Conservation (phyloP, 2,113 vertebrate species). For the Kryptolebias marmoratus region DNA sequence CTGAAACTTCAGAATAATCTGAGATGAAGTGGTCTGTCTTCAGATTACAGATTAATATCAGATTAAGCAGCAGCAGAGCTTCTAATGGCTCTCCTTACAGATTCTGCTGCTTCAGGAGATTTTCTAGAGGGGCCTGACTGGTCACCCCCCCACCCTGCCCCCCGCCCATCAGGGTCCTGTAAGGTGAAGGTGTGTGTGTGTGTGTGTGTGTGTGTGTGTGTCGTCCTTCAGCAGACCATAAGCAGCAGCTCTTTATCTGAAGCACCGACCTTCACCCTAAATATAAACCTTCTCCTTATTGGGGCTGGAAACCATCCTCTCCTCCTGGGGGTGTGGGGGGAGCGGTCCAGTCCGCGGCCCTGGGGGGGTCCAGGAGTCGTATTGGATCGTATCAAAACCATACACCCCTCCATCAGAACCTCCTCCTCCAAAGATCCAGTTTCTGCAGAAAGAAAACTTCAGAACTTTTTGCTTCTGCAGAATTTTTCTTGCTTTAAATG, state of each 20-base stretch:
- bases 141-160: background rate
- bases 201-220: background rate
- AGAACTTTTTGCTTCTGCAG: background rate
- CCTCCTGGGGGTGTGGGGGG: background rate
- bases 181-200: background rate
- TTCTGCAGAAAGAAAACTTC: background rate
- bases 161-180: background rate
- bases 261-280: conserved; percentile 55
- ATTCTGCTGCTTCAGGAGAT: too few relatives aligned
- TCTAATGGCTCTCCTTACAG: too few relatives aligned
- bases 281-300: conserved; percentile 69
- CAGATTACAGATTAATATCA: too few relatives aligned
- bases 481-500: too few relatives aligned
- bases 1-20: too few relatives aligned
- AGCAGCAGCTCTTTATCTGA: conserved; percentile 23
- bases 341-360: conserved; percentile 9
- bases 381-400: conserved; percentile 40
- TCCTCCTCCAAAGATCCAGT: background rate
- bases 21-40: too few relatives aligned
- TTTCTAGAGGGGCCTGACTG: too few relatives aligned
- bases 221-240: conserved; percentile 24
- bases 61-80: too few relatives aligned
- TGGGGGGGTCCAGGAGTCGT: background rate
- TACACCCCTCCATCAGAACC: conserved; percentile 8
- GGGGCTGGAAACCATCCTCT: conserved; percentile 59